Base-by-base conservation (phyloP, 2,113 vertebrate genomes). In the Siniperca chuatsi region DNA sequence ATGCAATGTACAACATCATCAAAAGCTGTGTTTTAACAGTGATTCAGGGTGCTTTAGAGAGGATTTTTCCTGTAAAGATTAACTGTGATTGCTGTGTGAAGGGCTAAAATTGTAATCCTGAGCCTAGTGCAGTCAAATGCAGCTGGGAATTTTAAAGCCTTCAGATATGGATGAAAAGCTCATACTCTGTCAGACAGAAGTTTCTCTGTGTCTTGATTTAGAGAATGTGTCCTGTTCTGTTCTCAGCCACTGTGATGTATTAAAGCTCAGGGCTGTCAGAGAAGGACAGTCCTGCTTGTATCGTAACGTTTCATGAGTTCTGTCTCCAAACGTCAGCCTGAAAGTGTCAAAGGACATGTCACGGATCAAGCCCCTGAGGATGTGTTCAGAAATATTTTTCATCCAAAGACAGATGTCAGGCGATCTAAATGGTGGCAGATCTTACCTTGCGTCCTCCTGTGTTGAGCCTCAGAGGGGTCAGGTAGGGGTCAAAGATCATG, bases 401-500 rank as follows among this genome's bases (percentile, higher is more conserved):
- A 33, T 33, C 60, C 60, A 37, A 11, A 7, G 33, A 75, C 33
- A 52, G 20, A 57, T 25, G 66, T 42, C 46, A 20, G 33, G 58
- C 20, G 2, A 3, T 67, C n/a, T 50, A 2, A 57, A 16, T 4
- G n/a, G 15, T 23, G 57, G 18, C 4, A 8, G 20, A 12, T 6
- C 76, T 83, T 97, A 99, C 98, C 98, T 98, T 99, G 75, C 97
- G 97, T 79, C 98, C 97, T 6, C 97, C 98, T 0, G 97, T 98
- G 94, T 99, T 99, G 86, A 99, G 96, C 75, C 96, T 97, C 76
- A 99, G 96, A n/a, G 98, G 97, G 13, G 97, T 98, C 91, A 99
- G 94, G 93, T 98, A 97, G 66, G 98, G 98, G 88, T 99, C 98
- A 72, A 99, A 99, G 94, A 99, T 99, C 98, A 99, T 98, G 95